phyloP scores from a whole-genome alignment of 2,888 invertebrate species.

The Oligia strigilis region DNA sequence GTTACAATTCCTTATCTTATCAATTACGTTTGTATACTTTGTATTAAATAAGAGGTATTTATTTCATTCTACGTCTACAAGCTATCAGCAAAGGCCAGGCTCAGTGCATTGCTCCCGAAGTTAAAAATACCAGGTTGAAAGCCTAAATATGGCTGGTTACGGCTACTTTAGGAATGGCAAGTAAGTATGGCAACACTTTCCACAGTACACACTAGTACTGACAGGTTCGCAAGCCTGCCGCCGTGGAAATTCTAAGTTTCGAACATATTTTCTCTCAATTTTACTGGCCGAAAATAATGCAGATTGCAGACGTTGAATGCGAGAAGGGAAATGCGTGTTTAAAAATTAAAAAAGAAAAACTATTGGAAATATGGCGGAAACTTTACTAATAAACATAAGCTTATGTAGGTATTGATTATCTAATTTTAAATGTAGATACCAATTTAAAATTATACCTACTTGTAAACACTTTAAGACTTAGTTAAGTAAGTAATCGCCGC shows the following conservation, averaged over 20 bases:
- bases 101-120: slow-evolving; percentile 72
- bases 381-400: neutral
- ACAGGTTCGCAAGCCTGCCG: slow-evolving; percentile 21
- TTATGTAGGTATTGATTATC: neutral
- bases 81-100: slow-evolving; percentile 64
- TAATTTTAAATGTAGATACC: slow-evolving; percentile 15
- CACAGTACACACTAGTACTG: neutral
- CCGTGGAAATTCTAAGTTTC: slow-evolving; percentile 22
- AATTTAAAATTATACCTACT: no score
- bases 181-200: slow-evolving; percentile 18
- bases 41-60: slow-evolving; percentile 63
- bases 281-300: slow-evolving; percentile 14
- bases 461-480: slow-evolving; percentile 6
- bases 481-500: neutral
- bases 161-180: slow-evolving; percentile 56
- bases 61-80: slow-evolving; percentile 47
- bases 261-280: slow-evolving; percentile 6
- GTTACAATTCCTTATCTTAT: slow-evolving; percentile 60
- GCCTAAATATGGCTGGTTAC: slow-evolving; percentile 66
- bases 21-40: slow-evolving; percentile 36
- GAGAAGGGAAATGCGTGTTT: neutral
- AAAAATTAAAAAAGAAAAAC: slow-evolving; percentile 4
- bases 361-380: neutral
- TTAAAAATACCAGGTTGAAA: slow-evolving; percentile 73
- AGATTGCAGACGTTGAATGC: neutral